A percentile compares a stretch with the other conserved stretches of the same genome.
These are phyloP conservation scores for Python bivittatus DNA, from an alignment of 2,113 vertebrate species.

Conservation along the genomic window DNA sequence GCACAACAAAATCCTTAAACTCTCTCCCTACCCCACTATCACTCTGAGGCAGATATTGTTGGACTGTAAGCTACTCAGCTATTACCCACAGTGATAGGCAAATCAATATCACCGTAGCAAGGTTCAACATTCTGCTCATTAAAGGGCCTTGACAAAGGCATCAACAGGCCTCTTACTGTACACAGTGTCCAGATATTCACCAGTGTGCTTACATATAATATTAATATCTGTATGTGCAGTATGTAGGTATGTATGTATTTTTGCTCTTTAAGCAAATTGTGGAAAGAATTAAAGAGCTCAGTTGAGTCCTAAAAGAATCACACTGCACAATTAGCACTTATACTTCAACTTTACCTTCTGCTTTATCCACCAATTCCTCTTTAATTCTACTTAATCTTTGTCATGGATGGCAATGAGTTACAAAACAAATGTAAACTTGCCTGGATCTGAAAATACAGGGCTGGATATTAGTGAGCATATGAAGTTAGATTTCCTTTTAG, in stretches of 20 bases:
- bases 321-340: not conserved
- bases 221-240: too few species aligned
- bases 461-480: not conserved
- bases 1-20: too few species aligned
- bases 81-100: not conserved
- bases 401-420: not conserved
- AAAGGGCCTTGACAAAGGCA: not conserved
- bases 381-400: not conserved
- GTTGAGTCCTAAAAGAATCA: not conserved
- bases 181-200: too few species aligned
- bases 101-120: not conserved
- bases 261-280: not conserved
- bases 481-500: not conserved
- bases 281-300: not conserved
- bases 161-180: too few species aligned
- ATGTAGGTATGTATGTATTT: too few species aligned
- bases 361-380: not conserved
- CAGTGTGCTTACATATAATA: too few species aligned
- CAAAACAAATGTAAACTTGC: not conserved
- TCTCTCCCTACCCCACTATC: not conserved
- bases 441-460: accelerated
- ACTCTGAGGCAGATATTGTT: not conserved
- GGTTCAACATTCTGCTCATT: not conserved
- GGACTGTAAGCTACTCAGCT: not conserved
- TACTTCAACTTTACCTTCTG: not conserved